Percentiles rank a stretch among this genome's conserved stretches.
phyloP scores from a whole-genome alignment of 2,888 invertebrate species.

The Desoria tigrina region DNA sequence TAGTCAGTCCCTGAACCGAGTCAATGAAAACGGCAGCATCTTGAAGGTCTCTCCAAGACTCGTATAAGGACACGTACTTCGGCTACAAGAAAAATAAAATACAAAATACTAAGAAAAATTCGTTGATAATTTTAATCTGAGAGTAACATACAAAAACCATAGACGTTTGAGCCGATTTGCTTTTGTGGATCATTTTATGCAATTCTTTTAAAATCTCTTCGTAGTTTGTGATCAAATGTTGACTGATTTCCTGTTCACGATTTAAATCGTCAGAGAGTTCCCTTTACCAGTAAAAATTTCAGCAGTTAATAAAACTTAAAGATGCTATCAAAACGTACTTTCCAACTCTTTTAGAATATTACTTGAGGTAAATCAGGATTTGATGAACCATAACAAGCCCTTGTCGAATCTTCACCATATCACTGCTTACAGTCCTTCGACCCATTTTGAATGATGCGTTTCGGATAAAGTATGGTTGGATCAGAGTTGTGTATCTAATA shows the following conservation, averaged over 20 bases:
- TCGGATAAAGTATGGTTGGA: constrained; percentile 38
- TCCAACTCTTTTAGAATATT: too few species aligned
- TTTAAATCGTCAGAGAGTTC: constrained; percentile 31
- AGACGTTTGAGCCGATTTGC: constrained; percentile 24
- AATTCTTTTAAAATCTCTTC: constrained; percentile 18
- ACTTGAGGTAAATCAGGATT: constrained; percentile 45
- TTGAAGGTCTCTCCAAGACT: constrained; percentile 40
- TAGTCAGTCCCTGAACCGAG: constrained; percentile 22
- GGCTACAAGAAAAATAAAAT: constrained; percentile 35
- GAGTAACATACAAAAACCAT: constrained; percentile 33
- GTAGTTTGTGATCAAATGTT: constrained; percentile 2
- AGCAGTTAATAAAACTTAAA: not conserved
- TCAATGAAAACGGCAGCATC: constrained; percentile 40
- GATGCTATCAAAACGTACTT: not conserved
- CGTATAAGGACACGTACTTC: constrained; percentile 38
- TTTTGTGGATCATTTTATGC: constrained; percentile 13
- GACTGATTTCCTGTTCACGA: constrained; percentile 25
- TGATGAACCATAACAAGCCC: constrained; percentile 49
- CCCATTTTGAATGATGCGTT: constrained; percentile 19
- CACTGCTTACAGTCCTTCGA: constrained; percentile 36
- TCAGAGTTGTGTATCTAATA: constrained; percentile 42
- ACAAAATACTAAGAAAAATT: not conserved
- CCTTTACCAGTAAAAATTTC: constrained; percentile 23
- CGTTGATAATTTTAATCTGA: too few species aligned
- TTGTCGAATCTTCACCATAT: constrained; percentile 41